Evolutionary conservation across 2,113 vertebrate genomes (phyloP).

Genomic region (Tinamus guttatus): DNA sequence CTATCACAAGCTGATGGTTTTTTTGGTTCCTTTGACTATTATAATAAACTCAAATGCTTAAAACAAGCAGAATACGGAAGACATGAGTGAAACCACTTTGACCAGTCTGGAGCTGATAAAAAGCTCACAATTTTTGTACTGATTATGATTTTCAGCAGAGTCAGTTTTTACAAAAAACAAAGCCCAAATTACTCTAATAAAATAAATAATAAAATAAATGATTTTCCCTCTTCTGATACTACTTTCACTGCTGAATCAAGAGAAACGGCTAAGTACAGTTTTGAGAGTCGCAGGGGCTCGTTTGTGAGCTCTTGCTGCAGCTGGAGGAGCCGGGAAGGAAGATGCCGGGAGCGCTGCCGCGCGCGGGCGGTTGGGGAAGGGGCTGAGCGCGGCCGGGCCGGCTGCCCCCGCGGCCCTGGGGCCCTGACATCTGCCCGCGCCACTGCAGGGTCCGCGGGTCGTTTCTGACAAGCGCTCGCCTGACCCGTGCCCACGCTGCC

Average conservation of each 20-base stretch:
- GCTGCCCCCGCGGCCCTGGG: no score
- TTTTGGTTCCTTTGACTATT: background rate
- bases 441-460: no score
- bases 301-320: background rate
- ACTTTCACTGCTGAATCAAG: background rate
- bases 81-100: background rate
- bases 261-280: background rate
- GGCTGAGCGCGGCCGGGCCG: no score
- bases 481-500: no score
- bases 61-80: no score
- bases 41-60: no score
- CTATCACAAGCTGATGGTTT: background rate
- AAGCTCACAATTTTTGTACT: background rate
- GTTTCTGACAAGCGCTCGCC: no score
- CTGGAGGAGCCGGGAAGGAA: no score
- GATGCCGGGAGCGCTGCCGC: background rate
- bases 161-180: background rate
- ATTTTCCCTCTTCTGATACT: fast-evolving
- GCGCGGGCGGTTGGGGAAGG: no score
- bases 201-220: background rate
- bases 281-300: background rate
- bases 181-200: background rate
- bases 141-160: background rate
- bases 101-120: background rate
- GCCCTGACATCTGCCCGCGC: no score